A percentile compares a stretch with the other conserved stretches of the same genome.
phyloP scores from a whole-genome alignment of 2,797 vertebrate genomes.

The Rhinatrema bivittatum region DNA sequence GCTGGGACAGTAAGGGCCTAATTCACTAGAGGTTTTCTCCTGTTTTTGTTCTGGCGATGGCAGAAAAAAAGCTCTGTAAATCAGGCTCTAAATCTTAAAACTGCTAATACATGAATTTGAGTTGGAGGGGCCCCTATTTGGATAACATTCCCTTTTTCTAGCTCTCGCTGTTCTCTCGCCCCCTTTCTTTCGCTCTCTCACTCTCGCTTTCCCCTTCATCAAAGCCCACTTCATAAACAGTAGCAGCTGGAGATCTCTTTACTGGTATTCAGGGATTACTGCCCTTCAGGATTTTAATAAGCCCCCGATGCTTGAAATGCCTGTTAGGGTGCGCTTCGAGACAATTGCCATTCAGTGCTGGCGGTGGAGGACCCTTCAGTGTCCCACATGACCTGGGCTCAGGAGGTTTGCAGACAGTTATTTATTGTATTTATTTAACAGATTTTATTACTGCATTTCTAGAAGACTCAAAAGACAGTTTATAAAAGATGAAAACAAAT shows the following conservation, averaged over 20 bases:
- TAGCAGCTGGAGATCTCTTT: conserved; percentile 71
- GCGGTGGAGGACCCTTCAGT: conserved; percentile 41
- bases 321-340: conserved; percentile 61
- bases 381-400: conserved; percentile 50
- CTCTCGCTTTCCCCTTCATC: conserved; percentile 41
- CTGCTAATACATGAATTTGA: conserved; percentile 46
- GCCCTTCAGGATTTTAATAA: conserved; percentile 76
- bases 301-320: conserved; percentile 54
- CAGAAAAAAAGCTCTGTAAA: conserved; percentile 37
- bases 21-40: too few relatives aligned
- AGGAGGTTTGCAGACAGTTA: conserved; percentile 26
- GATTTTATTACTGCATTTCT: too few relatives aligned
- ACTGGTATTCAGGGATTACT: conserved; percentile 70
- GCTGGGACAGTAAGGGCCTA: too few relatives aligned
- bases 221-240: conserved; percentile 65
- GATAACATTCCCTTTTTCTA: conserved; percentile 49
- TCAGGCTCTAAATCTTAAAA: conserved; percentile 43
- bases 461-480: too few relatives aligned
- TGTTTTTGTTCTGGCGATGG: too few relatives aligned
- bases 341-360: conserved; percentile 59
- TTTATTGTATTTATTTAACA: too few relatives aligned
- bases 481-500: too few relatives aligned
- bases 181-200: conserved; percentile 16
- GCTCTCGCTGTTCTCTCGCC: conserved; percentile 35
- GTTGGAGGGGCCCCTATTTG: too few relatives aligned